A percentile compares a stretch with the other conserved stretches of the same genome.
Evolutionary conservation across 2,113 vertebrate genomes (phyloP).

Genomic region (Cryptotis parvus): DNA sequence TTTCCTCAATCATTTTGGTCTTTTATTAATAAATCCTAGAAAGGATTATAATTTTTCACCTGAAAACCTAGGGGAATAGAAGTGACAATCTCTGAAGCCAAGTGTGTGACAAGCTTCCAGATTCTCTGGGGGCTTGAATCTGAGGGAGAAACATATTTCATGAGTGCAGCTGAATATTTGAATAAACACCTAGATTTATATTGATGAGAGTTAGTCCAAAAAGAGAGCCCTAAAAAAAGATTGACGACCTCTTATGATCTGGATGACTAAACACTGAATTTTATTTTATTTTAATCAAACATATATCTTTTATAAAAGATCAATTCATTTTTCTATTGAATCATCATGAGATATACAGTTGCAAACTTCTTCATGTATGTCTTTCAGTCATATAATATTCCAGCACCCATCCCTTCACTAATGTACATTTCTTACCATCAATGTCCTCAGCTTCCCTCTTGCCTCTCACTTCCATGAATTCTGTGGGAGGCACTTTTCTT

Average conservation of each 20-base stretch:
- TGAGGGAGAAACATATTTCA: not conserved
- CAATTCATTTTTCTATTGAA: no score
- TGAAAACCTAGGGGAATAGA: not conserved
- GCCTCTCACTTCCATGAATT: no score
- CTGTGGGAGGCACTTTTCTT: no score
- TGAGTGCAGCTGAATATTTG: not conserved
- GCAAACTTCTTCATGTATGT: no score
- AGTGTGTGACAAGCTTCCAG: not conserved
- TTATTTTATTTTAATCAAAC: not conserved
- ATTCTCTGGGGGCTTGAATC: not conserved
- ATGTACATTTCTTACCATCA: no score
- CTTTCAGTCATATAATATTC: no score
- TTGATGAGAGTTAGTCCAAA: not conserved
- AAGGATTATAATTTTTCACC: not conserved
- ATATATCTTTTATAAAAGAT: no score
- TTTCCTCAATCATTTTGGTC: not conserved
- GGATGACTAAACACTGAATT: not conserved
- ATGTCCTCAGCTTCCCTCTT: no score
- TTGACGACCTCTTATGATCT: not conserved
- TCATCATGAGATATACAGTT: no score
- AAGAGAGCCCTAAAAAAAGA: slow-evolving; percentile 21
- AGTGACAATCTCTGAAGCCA: not conserved
- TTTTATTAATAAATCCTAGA: not conserved
- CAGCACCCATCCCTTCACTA: no score
- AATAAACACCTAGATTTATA: not conserved